phyloP scores from a whole-genome alignment of 2,113 vertebrate species.

The Potamarius usumacintae region DNA sequence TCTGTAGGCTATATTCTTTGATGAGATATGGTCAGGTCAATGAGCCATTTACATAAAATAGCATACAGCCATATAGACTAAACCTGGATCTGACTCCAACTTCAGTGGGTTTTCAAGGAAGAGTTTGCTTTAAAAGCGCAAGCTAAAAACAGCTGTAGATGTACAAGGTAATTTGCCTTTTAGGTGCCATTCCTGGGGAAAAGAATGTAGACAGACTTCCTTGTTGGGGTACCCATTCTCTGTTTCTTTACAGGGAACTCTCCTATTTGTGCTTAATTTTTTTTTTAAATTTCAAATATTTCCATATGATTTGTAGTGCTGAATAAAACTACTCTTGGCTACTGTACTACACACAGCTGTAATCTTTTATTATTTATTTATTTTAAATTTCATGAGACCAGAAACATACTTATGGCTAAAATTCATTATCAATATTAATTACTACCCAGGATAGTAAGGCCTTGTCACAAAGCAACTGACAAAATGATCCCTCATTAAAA shows the following conservation, averaged over 20 bases:
- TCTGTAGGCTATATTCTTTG: conserved; percentile 5
- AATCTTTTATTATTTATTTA: conserved; percentile 13
- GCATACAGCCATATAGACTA: conserved; percentile 49
- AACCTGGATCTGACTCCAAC: conserved; percentile 62
- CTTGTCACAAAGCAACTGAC: conserved; percentile 34
- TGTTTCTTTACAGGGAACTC: conserved; percentile 28
- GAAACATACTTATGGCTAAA: conserved; percentile 25
- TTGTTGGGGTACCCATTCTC: conserved; percentile 36
- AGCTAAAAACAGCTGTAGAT: conserved; percentile 75
- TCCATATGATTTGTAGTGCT: conserved; percentile 11
- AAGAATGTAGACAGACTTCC: conserved; percentile 33
- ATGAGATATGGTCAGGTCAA: conserved; percentile 62
- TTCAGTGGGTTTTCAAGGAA: conserved; percentile 67
- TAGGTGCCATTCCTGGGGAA: conserved; percentile 48
- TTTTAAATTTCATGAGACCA: conserved; percentile 11
- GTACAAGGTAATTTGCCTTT: conserved; percentile 56
- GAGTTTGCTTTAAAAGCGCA: conserved; percentile 71
- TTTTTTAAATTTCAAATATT: conserved; percentile 18
- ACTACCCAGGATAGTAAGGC: conserved; percentile 30
- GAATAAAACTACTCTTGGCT: conserved; percentile 24
- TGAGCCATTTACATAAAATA: conserved; percentile 55
- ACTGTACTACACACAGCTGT: conserved; percentile 36
- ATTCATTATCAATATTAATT: conserved; percentile 28
- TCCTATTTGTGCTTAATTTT: conserved; percentile 33
- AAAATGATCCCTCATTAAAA: conserved; percentile 55